These are phyloP conservation scores for Norana najaformis DNA, from an alignment of 2,888 invertebrate species.

Conservation along the genomic window DNA sequence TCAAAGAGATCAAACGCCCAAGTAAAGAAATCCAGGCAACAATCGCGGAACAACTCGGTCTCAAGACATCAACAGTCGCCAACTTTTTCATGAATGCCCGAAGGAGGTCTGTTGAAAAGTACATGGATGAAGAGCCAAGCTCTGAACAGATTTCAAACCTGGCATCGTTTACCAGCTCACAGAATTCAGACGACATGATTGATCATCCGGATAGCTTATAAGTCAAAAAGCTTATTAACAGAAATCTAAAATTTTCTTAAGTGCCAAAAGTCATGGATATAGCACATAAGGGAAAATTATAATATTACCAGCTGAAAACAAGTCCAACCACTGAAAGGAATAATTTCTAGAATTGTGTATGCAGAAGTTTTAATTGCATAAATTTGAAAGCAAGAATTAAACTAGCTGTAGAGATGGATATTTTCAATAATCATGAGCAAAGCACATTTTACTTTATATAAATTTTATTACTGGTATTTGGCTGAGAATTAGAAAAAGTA, in stretches of 20 bases:
- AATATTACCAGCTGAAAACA: not conserved
- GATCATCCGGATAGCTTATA: not conserved
- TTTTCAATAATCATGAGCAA: not conserved
- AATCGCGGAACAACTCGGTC: constrained; percentile 92
- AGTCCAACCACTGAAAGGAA: too few species aligned
- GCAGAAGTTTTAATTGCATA: not conserved
- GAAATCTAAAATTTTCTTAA: not conserved
- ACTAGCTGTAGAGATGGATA: not conserved
- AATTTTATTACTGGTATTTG: not conserved
- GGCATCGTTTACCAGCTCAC: not conserved
- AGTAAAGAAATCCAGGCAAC: constrained; percentile 99
- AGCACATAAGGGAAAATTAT: not conserved
- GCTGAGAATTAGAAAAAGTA: not conserved
- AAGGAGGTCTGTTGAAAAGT: constrained; percentile 84
- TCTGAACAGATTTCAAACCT: constrained; percentile 9
- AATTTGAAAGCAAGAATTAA: not conserved
- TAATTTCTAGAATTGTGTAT: not conserved
- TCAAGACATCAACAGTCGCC: constrained; percentile 96
- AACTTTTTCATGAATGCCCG: constrained; percentile 99
- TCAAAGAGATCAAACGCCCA: constrained; percentile 99
- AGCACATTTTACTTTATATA: too few species aligned
- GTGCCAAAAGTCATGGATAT: not conserved
- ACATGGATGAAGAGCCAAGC: constrained; percentile 74
- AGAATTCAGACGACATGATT: not conserved
- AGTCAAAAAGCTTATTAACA: not conserved